These are phyloP conservation scores for Epistrophe eligans DNA, from an alignment of 2,888 invertebrate species.

Conservation along the genomic window DNA sequence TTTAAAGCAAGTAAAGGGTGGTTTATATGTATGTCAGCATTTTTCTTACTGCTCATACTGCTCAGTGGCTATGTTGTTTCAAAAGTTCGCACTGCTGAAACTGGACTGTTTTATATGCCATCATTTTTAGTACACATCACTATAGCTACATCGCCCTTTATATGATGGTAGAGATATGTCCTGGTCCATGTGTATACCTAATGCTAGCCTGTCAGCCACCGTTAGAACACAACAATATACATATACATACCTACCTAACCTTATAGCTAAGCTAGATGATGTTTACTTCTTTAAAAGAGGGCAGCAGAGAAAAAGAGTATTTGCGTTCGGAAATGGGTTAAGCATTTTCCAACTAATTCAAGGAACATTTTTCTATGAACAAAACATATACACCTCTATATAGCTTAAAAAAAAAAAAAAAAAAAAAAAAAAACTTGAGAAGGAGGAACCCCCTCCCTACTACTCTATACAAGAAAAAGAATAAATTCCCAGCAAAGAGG, in stretches of 20 bases:
- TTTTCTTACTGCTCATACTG: constrained; percentile 67
- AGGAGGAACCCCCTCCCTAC: not conserved
- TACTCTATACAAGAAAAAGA: not conserved
- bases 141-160: constrained; percentile 8
- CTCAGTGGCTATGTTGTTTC: constrained; percentile 73
- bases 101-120: constrained; percentile 76
- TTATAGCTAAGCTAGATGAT: not conserved
- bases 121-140: constrained; percentile 72
- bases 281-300: constrained; percentile 70
- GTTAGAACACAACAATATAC: constrained; percentile 17
- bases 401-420: constrained; percentile 15
- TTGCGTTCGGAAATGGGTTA: constrained; percentile 76
- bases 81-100: constrained; percentile 73
- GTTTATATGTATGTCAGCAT: constrained; percentile 76
- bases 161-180: constrained; percentile 27
- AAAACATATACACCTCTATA: constrained; percentile 34
- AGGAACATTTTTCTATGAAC: constrained; percentile 63
- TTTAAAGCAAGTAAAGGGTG: constrained; percentile 81
- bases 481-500: constrained; percentile 10
- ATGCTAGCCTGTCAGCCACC: constrained; percentile 1
- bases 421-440: not conserved
- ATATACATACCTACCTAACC: constrained; percentile 19
- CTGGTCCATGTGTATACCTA: constrained; percentile 49
- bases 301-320: constrained; percentile 41
- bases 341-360: constrained; percentile 75